Evolutionary conservation across 2,888 invertebrate species (phyloP), one percentile per base, ranked within the genome.

Genomic region (Clunio marinus): DNA sequence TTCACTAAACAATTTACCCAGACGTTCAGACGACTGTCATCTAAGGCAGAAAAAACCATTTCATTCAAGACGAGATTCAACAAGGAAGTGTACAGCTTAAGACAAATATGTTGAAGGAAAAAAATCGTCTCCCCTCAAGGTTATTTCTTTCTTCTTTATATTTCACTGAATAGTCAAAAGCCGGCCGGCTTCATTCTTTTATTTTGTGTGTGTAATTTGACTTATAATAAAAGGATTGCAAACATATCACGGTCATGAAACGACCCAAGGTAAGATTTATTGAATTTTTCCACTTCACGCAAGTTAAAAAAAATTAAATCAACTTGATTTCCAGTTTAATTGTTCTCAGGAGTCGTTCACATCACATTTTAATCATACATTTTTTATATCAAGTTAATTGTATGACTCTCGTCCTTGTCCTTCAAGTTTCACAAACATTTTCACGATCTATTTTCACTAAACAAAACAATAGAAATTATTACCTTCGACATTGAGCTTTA

Each of bases 71-170:
- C 41, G 41, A 22, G 51, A 22, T 22, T 7, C n/a, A 51, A 51
- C 51, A 51, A 51, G 51, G 51, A 51, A 51, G 51, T 51, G 51
- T 51, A 32, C 35, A 32, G 35, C 13, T 2, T 22, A 51, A 22
- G 51, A 51, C 45, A 15, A 45, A 15, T 7, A 51, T 51, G 51
- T 17, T 17, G 51, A 51, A 51, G n/a, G 51, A 51, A 58, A 15
- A 22, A 58, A 58, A 58, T 15, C 28, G 15, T 20, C 58, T 27
- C 58, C 58, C 58, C 58, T 58, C 58, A 58, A 58, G 58, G 58
- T 58, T 58, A 28, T 58, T 58, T 58, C n/a, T 58, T 5, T 27
- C 17, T 45, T 45, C 4, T 45, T 45, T 3, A 2, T 45, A 58
- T 17, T 28, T 25, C 58, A 27, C n/a, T 58, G 27, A 28, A 15